Conservation (phyloP, 2,797 vertebrate species). For the Sparidentex hasta region DNA sequence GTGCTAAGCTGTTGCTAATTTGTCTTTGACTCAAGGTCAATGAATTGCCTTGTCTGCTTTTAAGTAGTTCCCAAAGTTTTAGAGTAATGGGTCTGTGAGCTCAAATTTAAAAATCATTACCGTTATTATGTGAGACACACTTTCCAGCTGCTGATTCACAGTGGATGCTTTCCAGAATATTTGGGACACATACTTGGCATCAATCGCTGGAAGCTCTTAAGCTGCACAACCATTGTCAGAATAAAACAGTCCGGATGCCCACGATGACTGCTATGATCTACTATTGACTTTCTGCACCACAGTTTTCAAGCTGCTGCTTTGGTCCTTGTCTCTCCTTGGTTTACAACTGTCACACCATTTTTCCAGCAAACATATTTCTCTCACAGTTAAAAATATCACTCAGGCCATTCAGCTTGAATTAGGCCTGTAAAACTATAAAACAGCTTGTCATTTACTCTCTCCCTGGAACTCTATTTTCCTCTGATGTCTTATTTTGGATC, state of each 20-base stretch:
- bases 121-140: neutral
- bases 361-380: slow-evolving; percentile 23
- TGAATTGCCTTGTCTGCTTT: neutral
- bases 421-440: slow-evolving; percentile 12
- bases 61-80: neutral
- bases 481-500: slow-evolving; percentile 47
- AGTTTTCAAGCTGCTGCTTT: neutral
- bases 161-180: neutral
- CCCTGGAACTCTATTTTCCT: slow-evolving; percentile 9
- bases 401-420: neutral
- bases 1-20: neutral
- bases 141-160: neutral
- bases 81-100: neutral
- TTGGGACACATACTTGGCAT: neutral
- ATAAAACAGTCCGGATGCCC: neutral
- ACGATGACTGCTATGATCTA: neutral
- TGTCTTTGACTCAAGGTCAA: neutral
- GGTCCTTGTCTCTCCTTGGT: neutral
- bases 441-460: slow-evolving; percentile 36
- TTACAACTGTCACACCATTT: slow-evolving; percentile 11
- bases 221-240: too few relatives aligned
- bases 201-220: neutral
- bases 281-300: neutral
- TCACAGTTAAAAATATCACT: slow-evolving; percentile 21
- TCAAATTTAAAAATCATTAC: neutral